Evolutionary conservation across 2,888 invertebrate genomes (phyloP).

Genomic region (Cryptocephalus primarius): DNA sequence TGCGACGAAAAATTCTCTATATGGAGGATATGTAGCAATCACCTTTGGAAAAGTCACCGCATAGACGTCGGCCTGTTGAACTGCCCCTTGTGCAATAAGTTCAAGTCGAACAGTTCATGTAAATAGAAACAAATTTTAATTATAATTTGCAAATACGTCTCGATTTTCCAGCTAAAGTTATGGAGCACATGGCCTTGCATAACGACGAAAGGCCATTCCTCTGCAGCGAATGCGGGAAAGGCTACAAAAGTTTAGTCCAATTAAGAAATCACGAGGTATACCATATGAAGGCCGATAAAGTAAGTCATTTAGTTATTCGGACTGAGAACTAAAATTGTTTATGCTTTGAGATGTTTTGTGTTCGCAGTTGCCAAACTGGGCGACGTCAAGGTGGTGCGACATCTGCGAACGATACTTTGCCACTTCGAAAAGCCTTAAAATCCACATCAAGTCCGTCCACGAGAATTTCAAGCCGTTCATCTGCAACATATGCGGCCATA

Average conservation of each 20-base stretch:
- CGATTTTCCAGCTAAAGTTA: conserved; percentile 39
- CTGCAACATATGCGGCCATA: conserved; percentile 64
- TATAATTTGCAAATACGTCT: neutral
- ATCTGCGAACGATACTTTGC: conserved; percentile 58
- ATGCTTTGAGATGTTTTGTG: neutral
- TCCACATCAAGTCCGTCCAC: conserved; percentile 62
- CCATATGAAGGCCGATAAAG: conserved; percentile 28
- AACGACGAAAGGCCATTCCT: conserved; percentile 40
- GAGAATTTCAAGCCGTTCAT: conserved; percentile 62
- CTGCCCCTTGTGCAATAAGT: conserved; percentile 46
- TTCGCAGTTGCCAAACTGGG: conserved; percentile 36
- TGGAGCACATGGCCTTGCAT: conserved; percentile 54
- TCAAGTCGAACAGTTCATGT: conserved; percentile 44
- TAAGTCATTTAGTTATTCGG: no score
- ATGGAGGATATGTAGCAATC: conserved; percentile 57
- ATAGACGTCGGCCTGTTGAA: conserved; percentile 47
- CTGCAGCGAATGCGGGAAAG: conserved; percentile 46
- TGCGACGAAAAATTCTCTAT: conserved; percentile 43
- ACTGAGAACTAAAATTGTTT: no score
- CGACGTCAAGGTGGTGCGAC: conserved; percentile 53
- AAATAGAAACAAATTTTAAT: conserved; percentile 5
- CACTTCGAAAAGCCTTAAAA: conserved; percentile 55
- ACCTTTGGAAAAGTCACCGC: conserved; percentile 58
- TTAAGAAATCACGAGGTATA: conserved; percentile 48
- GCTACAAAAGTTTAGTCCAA: conserved; percentile 51